Evolutionary conservation across 2,888 invertebrate genomes (phyloP).

Genomic region (Ophion ellenae): DNA sequence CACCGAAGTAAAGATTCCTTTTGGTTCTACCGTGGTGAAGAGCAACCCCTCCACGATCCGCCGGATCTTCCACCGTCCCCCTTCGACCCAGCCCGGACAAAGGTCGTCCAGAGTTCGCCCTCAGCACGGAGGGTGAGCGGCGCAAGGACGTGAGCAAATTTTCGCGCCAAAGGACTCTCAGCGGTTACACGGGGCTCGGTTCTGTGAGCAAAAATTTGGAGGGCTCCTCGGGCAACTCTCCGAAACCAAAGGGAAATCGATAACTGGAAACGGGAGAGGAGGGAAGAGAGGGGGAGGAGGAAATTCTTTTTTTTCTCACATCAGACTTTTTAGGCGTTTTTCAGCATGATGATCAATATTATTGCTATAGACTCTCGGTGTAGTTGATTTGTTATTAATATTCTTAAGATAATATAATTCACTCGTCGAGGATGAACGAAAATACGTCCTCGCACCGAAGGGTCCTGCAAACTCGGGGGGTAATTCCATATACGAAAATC

Average conservation of each 20-base stretch:
- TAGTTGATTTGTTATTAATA: too few species aligned
- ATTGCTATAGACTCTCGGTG: too few species aligned
- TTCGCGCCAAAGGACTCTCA: slow-evolving; percentile 57
- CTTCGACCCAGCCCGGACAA: slow-evolving; percentile 42
- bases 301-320: neutral
- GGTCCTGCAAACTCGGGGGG: too few species aligned
- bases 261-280: neutral
- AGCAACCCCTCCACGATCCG: slow-evolving; percentile 17
- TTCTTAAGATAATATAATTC: too few species aligned
- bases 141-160: slow-evolving; percentile 22
- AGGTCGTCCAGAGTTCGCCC: slow-evolving; percentile 15
- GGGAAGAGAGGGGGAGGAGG: too few species aligned
- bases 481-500: too few species aligned
- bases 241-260: slow-evolving; percentile 15
- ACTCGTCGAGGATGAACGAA: too few species aligned
- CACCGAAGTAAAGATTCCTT: slow-evolving; percentile 69
- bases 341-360: too few species aligned
- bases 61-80: slow-evolving; percentile 22
- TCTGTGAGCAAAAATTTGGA: slow-evolving; percentile 50
- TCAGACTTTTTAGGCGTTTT: too few species aligned
- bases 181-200: neutral
- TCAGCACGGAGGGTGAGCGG: neutral
- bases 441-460: too few species aligned
- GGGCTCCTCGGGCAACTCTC: slow-evolving; percentile 38
- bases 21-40: slow-evolving; percentile 53